These are phyloP conservation scores for Diarsia brunnea DNA, from an alignment of 2,888 invertebrate genomes.

Conservation along the genomic window DNA sequence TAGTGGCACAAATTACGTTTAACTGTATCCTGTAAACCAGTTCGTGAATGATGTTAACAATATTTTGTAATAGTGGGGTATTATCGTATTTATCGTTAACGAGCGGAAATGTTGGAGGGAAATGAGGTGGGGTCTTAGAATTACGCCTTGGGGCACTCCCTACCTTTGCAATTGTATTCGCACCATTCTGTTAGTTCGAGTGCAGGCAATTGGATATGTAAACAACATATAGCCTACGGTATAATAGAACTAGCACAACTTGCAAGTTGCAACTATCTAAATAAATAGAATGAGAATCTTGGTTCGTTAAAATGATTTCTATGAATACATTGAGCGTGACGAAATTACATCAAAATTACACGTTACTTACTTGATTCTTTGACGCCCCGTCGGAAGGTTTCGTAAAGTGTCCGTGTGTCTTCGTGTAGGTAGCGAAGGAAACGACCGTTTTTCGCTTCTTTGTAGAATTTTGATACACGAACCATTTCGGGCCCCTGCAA, in stretches of 20 bases:
- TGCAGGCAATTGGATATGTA: conserved; percentile 66
- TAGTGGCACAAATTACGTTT: conserved; percentile 82
- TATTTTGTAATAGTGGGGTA: conserved; percentile 83
- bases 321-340: conserved; percentile 28
- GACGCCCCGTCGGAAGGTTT: conserved; percentile 97
- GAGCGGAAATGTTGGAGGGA: conserved; percentile 83
- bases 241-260: conserved; percentile 60
- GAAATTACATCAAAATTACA: conserved; percentile 34
- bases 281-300: conserved; percentile 58
- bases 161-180: conserved; percentile 70
- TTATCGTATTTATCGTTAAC: conserved; percentile 84
- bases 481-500: conserved; percentile 97
- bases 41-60: conserved; percentile 80
- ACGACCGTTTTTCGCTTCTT: conserved; percentile 96
- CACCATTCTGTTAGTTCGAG: conserved; percentile 67
- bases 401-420: conserved; percentile 97
- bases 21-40: conserved; percentile 84
- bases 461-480: conserved; percentile 97
- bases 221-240: conserved; percentile 47
- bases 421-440: conserved; percentile 96
- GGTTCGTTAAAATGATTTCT: conserved; percentile 47
- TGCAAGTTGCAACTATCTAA: conserved; percentile 63
- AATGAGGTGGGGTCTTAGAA: conserved; percentile 78
- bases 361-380: conserved; percentile 95
- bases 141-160: conserved; percentile 80